Evolutionary conservation across 1,140 invertebrate genomes (phyloP).

Genomic region (Drosophila miranda): DNA sequence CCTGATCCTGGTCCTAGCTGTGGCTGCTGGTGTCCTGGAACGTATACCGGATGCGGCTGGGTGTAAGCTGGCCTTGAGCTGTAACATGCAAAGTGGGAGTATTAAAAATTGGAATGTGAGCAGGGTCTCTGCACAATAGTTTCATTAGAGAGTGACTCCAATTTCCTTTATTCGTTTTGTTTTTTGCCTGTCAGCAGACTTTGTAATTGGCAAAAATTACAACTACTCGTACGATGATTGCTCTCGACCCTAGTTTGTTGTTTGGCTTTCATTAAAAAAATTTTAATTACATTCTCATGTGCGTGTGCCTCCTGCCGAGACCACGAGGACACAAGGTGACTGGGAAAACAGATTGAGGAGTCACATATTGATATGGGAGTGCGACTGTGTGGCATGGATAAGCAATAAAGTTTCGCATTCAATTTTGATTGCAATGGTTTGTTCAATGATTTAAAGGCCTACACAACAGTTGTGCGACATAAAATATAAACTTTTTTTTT

Average conservation of each 20-base stretch:
- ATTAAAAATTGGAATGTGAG: conserved; percentile 3
- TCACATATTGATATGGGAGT: not conserved
- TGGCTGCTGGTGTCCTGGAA: conserved; percentile 45
- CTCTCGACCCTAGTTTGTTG: conserved; percentile 1
- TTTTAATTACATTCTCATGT: conserved; percentile 38
- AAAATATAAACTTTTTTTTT: no score
- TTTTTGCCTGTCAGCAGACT: not conserved
- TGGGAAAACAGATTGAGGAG: not conserved
- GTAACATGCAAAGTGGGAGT: conserved; percentile 24
- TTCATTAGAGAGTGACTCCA: conserved; percentile 8
- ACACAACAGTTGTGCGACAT: no score
- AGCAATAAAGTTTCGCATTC: no score
- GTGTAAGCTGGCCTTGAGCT: conserved; percentile 63
- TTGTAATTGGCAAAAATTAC: conserved; percentile 44
- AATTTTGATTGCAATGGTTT: no score
- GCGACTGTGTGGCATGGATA: no score
- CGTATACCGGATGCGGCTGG: conserved; percentile 72
- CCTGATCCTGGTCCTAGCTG: conserved; percentile 11
- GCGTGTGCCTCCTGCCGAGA: not conserved
- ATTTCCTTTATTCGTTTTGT: conserved; percentile 13
- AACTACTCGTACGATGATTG: not conserved
- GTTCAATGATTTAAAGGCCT: no score
- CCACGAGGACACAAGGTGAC: conserved; percentile 3
- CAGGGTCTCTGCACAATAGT: conserved; percentile 17
- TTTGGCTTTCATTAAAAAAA: conserved; percentile 48